These are phyloP conservation scores for Cecropterus lyciades DNA, from an alignment of 1,140 invertebrate genomes.

Conservation along the genomic window DNA sequence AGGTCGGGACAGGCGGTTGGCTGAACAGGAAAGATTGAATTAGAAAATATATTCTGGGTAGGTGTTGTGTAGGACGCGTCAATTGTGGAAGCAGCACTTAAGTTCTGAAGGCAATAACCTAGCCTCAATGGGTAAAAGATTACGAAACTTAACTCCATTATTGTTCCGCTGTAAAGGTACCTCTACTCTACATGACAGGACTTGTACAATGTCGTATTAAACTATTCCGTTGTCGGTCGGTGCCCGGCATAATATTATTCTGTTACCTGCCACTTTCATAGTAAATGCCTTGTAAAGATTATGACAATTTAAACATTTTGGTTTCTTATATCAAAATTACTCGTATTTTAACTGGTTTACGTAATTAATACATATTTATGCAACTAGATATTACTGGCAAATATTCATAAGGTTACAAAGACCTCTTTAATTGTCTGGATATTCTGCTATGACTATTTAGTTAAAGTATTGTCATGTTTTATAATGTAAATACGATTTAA, in stretches of 20 bases:
- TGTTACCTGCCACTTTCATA: not conserved
- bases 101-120: constrained; percentile 33
- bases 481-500: no score
- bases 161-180: constrained; percentile 11
- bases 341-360: no score
- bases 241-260: constrained; percentile 13
- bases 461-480: no score
- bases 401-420: no score
- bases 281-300: no score
- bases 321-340: no score
- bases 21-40: constrained; percentile 66
- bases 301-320: no score
- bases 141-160: constrained; percentile 27
- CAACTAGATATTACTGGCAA: no score
- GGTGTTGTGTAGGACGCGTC: constrained; percentile 36
- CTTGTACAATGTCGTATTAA: constrained; percentile 24
- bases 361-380: no score
- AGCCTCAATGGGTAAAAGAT: constrained; percentile 18
- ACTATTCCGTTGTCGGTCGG: constrained; percentile 15
- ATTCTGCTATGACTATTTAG: no score
- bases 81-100: constrained; percentile 27
- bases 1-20: constrained; percentile 50
- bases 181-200: constrained; percentile 11
- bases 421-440: no score
- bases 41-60: constrained; percentile 56